Percentiles rank a stretch among this genome's conserved stretches.
Evolutionary conservation across 2,888 invertebrate species (phyloP).

Genomic region (Thymelicus acteon): DNA sequence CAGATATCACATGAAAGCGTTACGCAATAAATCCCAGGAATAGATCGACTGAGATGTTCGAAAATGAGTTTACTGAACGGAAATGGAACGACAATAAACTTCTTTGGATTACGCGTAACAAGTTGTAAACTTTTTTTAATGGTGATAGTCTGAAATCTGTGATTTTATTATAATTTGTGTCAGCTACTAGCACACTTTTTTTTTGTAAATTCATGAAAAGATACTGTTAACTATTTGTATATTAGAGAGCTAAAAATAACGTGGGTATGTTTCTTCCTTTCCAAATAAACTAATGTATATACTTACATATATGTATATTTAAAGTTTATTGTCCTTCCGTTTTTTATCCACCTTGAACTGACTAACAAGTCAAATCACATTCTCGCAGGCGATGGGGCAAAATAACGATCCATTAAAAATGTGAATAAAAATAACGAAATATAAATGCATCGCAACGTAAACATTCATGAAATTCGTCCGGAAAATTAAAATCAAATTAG

Average conservation of each 20-base stretch:
- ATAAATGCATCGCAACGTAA: not conserved
- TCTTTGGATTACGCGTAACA: not conserved
- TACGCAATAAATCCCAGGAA: constrained; percentile 18
- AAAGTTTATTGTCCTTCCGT: not conserved
- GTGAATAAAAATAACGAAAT: not conserved
- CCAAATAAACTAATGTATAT: too few species aligned
- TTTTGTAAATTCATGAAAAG: too few species aligned
- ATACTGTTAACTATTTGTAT: too few species aligned
- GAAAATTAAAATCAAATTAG: not conserved
- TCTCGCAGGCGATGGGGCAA: not conserved
- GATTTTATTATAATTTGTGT: too few species aligned
- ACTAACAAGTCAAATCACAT: not conserved
- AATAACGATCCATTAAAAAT: not conserved
- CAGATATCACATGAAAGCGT: constrained; percentile 21
- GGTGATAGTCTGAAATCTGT: too few species aligned
- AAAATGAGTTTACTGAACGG: constrained; percentile 36
- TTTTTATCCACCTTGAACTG: not conserved
- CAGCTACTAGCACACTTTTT: too few species aligned
- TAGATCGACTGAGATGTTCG: constrained; percentile 12
- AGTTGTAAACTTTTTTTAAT: not conserved
- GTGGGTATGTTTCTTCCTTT: too few species aligned
- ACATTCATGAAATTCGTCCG: not conserved
- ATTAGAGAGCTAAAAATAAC: too few species aligned
- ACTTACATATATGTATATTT: too few species aligned
- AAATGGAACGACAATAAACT: constrained; percentile 38